phyloP scores from a whole-genome alignment of 2,888 invertebrate genomes.

The Gastracanthus pulcherrimus region DNA sequence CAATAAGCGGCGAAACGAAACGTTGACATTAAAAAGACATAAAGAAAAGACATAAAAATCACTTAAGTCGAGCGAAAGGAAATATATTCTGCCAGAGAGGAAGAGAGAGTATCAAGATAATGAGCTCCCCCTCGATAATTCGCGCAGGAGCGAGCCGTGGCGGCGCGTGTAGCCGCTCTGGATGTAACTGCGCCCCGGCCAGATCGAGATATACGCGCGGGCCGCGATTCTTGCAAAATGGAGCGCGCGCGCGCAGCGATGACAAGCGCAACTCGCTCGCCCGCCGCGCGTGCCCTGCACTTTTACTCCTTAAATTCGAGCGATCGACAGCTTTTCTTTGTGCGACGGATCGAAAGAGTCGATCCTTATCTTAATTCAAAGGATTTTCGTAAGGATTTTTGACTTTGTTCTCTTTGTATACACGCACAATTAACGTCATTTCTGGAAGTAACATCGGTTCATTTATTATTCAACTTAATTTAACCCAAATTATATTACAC shows the following conservation, averaged over 20 bases:
- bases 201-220: constrained; percentile 8
- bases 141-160: neutral
- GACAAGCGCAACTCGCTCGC: neutral
- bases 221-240: neutral
- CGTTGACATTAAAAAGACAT: too few relatives aligned
- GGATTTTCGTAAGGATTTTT: neutral
- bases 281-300: too few relatives aligned
- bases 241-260: neutral
- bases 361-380: neutral
- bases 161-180: constrained; percentile 8
- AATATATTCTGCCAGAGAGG: neutral
- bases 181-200: neutral
- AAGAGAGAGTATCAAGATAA: constrained; percentile 2
- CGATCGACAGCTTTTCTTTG: neutral
- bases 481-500: neutral
- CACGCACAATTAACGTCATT: neutral
- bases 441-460: neutral
- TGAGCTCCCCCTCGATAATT: neutral
- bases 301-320: neutral
- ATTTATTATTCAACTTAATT: neutral
- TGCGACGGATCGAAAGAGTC: too few relatives aligned
- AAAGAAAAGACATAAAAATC: neutral
- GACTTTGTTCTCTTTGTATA: neutral
- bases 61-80: constrained; percentile 1
- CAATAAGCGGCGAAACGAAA: too few relatives aligned